These are phyloP conservation scores for Motacilla alba DNA, from an alignment of 2,113 vertebrate genomes.

Conservation along the genomic window DNA sequence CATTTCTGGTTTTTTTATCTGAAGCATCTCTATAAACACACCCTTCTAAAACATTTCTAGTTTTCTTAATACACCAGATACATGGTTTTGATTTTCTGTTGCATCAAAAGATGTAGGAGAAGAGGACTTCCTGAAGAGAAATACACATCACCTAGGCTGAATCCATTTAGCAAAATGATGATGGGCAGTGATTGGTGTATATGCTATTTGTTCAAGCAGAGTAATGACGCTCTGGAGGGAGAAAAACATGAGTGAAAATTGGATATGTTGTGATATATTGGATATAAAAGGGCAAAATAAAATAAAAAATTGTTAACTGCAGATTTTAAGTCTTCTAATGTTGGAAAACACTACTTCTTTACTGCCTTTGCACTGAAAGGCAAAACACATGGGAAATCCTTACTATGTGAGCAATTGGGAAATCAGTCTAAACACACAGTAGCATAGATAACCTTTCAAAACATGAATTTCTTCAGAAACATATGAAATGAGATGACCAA, in stretches of 20 bases:
- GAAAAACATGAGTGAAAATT: not conserved
- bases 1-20: not conserved
- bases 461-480: not conserved
- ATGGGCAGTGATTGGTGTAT: not conserved
- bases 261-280: not conserved
- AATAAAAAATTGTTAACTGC: not conserved
- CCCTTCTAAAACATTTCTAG: not conserved
- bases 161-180: conserved; percentile 8
- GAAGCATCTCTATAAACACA: not conserved
- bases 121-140: not conserved
- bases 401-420: not conserved
- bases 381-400: not conserved
- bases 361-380: not conserved
- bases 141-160: not conserved
- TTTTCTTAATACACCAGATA: not conserved
- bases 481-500: not conserved
- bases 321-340: not conserved
- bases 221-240: not conserved
- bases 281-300: not conserved
- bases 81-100: not conserved
- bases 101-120: not conserved
- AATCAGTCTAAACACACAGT: not conserved
- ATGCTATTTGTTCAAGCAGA: not conserved
- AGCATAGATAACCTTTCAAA: not conserved
- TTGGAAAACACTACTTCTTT: not conserved